A percentile compares a stretch with the other conserved stretches of the same genome.
Evolutionary conservation across 2,113 vertebrate genomes (phyloP).

Genomic region (Trichomycterus rosablanca): DNA sequence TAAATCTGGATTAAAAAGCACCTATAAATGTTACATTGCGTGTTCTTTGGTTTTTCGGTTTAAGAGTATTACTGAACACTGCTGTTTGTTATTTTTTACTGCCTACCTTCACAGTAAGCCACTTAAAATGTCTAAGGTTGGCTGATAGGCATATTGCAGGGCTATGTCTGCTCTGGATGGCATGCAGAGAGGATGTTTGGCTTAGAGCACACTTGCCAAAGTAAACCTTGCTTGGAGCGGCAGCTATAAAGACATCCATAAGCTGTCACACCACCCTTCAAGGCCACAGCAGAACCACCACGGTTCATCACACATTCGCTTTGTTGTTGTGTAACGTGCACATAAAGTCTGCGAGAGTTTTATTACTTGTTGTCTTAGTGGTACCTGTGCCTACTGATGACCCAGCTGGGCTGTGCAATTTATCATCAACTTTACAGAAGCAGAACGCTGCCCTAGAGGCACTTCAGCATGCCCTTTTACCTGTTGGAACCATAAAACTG

Average conservation of each 20-base stretch:
- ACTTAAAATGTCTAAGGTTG: slow-evolving; percentile 25
- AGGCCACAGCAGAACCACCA: neutral
- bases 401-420: neutral
- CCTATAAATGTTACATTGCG: neutral
- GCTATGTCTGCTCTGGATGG: slow-evolving; percentile 40
- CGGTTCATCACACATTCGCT: slow-evolving; percentile 18
- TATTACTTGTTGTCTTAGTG: neutral
- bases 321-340: neutral
- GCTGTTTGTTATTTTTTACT: neutral
- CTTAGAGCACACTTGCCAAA: slow-evolving; percentile 40
- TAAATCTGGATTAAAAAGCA: neutral
- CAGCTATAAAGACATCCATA: slow-evolving; percentile 33
- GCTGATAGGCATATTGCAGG: slow-evolving; percentile 19
- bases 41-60: neutral
- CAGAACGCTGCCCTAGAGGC: neutral
- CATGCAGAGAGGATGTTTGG: slow-evolving; percentile 40
- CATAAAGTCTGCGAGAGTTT: no score
- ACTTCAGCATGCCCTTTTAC: neutral
- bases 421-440: neutral
- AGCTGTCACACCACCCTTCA: slow-evolving; percentile 24
- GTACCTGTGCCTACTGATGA: neutral
- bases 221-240: slow-evolving; percentile 33
- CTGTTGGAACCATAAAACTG: slow-evolving; percentile 15
- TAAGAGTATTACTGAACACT: neutral
- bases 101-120: neutral